phyloP scores from a whole-genome alignment of 2,888 invertebrate species.

The Litoditis marina region DNA sequence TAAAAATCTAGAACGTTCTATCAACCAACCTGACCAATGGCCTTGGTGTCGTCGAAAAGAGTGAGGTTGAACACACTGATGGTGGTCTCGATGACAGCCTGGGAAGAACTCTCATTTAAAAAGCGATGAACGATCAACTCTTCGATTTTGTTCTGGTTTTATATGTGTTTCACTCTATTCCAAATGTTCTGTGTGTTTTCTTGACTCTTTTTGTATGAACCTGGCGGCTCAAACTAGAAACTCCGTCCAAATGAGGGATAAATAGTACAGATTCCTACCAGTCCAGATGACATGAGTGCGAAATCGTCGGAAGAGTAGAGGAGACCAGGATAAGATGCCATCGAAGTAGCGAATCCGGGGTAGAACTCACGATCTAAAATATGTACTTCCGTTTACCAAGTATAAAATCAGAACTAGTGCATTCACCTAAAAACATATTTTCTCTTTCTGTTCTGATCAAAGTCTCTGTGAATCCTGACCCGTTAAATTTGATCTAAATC shows the following conservation, averaged over 20 bases:
- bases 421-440: neutral
- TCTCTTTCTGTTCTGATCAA: no score
- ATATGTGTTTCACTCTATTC: no score
- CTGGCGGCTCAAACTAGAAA: no score
- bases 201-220: neutral
- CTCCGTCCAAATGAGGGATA: no score
- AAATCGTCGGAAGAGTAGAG: slow-evolving; percentile 62
- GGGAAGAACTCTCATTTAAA: neutral
- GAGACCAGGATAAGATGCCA: slow-evolving; percentile 62
- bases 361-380: slow-evolving; percentile 62
- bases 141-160: no score
- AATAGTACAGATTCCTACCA: slow-evolving; percentile 23
- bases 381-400: no score
- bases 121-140: neutral
- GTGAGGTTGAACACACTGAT: slow-evolving; percentile 75
- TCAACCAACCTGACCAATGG: slow-evolving; percentile 66
- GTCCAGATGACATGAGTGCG: slow-evolving; percentile 57
- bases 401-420: no score
- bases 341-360: slow-evolving; percentile 55
- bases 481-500: no score
- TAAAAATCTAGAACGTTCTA: neutral
- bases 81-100: slow-evolving; percentile 75
- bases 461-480: no score
- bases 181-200: neutral
- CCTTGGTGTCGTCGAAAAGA: slow-evolving; percentile 73